These are phyloP conservation scores for Spizaetus ornatus DNA, from an alignment of 2,113 vertebrate species.

Conservation along the genomic window DNA sequence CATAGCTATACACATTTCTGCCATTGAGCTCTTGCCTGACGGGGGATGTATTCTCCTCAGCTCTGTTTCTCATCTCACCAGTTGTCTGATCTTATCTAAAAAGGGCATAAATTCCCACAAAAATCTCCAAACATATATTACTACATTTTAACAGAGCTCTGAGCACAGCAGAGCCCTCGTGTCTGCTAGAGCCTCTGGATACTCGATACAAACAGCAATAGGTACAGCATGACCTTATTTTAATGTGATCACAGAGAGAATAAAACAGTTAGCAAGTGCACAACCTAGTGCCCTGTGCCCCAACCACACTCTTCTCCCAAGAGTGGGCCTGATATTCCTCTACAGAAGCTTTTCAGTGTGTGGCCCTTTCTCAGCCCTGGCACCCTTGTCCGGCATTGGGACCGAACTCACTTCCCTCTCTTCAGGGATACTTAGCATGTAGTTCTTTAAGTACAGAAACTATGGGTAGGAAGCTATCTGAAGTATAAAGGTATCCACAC, in stretches of 20 bases:
- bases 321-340: background rate
- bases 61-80: background rate
- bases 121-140: background rate
- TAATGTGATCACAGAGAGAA: background rate
- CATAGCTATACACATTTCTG: background rate
- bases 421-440: background rate
- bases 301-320: background rate
- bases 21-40: background rate
- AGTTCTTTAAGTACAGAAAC: background rate
- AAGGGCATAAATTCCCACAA: background rate
- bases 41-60: background rate
- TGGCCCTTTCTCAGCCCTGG: background rate
- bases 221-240: background rate
- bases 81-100: background rate
- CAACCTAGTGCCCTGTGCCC: background rate
- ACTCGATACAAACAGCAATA: background rate
- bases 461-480: background rate
- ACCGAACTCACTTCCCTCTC: background rate
- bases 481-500: background rate
- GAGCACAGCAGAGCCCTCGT: background rate
- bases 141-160: background rate
- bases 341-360: background rate
- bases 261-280: background rate
- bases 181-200: background rate
- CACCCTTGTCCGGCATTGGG: background rate